phyloP scores from a whole-genome alignment of 2,888 invertebrate genomes.

The Megalurothrips usitatus region DNA sequence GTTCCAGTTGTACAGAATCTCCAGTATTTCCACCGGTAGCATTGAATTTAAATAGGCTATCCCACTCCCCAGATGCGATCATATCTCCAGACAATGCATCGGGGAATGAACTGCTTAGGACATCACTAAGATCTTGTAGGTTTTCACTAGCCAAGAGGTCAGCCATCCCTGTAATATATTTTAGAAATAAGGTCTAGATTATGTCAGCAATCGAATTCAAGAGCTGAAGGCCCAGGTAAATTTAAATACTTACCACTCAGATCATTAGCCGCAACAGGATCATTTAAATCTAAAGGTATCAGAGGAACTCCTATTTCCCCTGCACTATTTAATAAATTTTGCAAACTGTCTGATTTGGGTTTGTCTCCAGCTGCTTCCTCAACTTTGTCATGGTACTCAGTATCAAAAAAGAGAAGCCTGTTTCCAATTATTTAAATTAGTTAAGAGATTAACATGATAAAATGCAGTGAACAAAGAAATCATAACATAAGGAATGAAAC shows the following conservation, averaged over 20 bases:
- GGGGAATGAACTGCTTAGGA: background rate
- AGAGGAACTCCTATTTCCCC: background rate
- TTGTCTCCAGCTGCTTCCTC: slow-evolving; percentile 42
- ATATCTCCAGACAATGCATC: background rate
- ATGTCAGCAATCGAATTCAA: background rate
- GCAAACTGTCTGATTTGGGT: slow-evolving; percentile 33
- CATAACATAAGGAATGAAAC: background rate
- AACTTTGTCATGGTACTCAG: slow-evolving; percentile 46
- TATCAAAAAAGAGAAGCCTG: slow-evolving; percentile 47
- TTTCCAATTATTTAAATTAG: background rate
- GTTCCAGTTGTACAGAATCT: background rate
- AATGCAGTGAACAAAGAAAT: slow-evolving; percentile 29
- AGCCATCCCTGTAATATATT: background rate
- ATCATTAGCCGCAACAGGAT: background rate
- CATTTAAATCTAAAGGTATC: background rate
- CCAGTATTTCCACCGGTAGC: background rate
- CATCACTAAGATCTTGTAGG: background rate
- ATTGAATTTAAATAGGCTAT: background rate
- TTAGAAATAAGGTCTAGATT: background rate
- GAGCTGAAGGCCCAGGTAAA: background rate
- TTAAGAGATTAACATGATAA: background rate
- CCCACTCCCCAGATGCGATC: background rate
- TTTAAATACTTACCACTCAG: background rate
- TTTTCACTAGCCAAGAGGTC: background rate
- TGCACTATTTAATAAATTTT: slow-evolving; percentile 31